Conservation (phyloP, 2,888 invertebrate genomes). For the Liopterus haemorrhoidalis region DNA sequence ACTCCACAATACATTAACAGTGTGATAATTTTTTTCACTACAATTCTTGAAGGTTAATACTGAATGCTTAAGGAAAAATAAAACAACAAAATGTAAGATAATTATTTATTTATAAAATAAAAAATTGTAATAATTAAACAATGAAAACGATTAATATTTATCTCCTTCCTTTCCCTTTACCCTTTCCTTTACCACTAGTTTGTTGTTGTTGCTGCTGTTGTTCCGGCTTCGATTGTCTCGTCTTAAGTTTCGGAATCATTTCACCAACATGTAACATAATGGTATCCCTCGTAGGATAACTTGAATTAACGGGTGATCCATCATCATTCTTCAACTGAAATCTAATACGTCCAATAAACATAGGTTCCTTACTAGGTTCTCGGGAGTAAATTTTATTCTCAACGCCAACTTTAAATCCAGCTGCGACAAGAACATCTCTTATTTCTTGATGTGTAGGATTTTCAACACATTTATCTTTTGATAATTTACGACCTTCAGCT, state of each 20-base stretch:
- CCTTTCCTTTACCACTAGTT: slow-evolving; percentile 36
- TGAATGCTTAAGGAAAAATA: slow-evolving; percentile 5
- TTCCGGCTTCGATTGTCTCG: slow-evolving; percentile 56
- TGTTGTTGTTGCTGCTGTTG: slow-evolving; percentile 37
- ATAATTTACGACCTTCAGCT: slow-evolving; percentile 80
- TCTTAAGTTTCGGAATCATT: slow-evolving; percentile 87
- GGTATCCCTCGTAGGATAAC: slow-evolving; percentile 70
- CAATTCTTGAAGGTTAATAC: too few species aligned
- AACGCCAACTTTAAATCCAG: slow-evolving; percentile 78
- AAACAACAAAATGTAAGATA: not conserved
- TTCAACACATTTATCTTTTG: slow-evolving; percentile 82
- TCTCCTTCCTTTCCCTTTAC: slow-evolving; percentile 39
- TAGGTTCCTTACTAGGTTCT: slow-evolving; percentile 84
- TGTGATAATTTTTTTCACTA: too few species aligned
- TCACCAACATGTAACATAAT: slow-evolving; percentile 71
- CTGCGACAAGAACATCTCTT: slow-evolving; percentile 79
- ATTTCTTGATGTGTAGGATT: slow-evolving; percentile 95
- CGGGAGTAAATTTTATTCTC: slow-evolving; percentile 90
- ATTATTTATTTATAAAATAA: not conserved
- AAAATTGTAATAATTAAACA: not conserved
- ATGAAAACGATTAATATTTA: slow-evolving; percentile 17
- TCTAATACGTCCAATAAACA: slow-evolving; percentile 80
- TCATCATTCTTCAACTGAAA: slow-evolving; percentile 90
- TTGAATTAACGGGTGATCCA: slow-evolving; percentile 65
- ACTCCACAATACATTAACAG: too few species aligned